A percentile compares a stretch with the other conserved stretches of the same genome.
These are phyloP conservation scores for Narcine bancroftii DNA, from an alignment of 2,113 vertebrate species.

Conservation along the genomic window DNA sequence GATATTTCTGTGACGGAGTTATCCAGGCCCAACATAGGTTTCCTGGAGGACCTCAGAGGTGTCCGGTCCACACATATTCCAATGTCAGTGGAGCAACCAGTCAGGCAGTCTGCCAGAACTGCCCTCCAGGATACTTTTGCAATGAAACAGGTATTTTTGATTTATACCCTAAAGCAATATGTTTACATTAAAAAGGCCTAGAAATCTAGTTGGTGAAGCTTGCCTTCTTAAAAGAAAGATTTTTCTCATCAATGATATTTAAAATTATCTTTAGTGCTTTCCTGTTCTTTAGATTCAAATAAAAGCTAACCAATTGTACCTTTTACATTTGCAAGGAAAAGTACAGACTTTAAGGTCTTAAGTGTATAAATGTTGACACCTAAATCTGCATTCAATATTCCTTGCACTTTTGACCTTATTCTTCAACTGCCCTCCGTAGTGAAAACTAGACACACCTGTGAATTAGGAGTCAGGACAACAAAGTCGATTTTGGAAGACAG, in stretches of 20 bases:
- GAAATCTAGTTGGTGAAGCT: background rate
- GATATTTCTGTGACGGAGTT: slow-evolving; percentile 70
- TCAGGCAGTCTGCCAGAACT: slow-evolving; percentile 63
- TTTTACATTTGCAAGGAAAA: background rate
- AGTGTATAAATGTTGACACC: background rate
- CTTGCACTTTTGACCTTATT: background rate
- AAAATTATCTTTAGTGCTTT: background rate
- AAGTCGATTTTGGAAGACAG: background rate
- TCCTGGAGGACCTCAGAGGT: slow-evolving; percentile 56
- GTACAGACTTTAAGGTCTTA: background rate
- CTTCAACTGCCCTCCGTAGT: background rate
- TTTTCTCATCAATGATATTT: background rate
- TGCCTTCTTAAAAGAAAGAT: background rate
- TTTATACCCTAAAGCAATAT: background rate
- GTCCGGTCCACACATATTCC: slow-evolving; percentile 67
- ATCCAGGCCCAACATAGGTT: slow-evolving; percentile 45
- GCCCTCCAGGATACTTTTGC: slow-evolving; percentile 69
- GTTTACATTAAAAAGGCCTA: background rate
- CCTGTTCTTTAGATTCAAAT: background rate
- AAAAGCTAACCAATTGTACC: background rate
- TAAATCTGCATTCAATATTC: background rate
- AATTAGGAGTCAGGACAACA: background rate
- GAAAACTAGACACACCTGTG: background rate
- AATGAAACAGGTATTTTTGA: slow-evolving; percentile 56
- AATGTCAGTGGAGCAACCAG: slow-evolving; percentile 58